These are phyloP conservation scores for Peromyscus eremicus DNA, from an alignment of 2,797 vertebrate species.

Conservation along the genomic window DNA sequence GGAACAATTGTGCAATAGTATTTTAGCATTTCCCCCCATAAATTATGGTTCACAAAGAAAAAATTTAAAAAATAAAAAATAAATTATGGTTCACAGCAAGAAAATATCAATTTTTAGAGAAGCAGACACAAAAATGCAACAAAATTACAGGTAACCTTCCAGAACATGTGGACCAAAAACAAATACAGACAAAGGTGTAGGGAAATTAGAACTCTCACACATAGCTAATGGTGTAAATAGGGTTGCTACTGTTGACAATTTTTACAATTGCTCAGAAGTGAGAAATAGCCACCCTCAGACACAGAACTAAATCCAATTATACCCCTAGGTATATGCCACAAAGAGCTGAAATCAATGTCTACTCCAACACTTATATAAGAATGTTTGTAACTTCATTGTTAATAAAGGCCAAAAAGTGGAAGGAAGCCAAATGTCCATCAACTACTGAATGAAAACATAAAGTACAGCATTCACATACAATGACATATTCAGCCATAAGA, in stretches of 20 bases:
- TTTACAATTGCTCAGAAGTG: background rate
- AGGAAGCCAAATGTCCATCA: background rate
- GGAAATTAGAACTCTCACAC: background rate
- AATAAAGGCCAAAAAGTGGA: slow-evolving; percentile 11
- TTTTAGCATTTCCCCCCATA: slow-evolving; percentile 2
- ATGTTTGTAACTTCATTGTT: background rate
- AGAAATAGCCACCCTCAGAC: background rate
- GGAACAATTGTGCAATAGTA: background rate
- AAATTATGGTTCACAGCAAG: slow-evolving; percentile 52
- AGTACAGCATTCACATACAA: background rate
- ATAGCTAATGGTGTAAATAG: background rate
- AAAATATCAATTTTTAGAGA: slow-evolving; percentile 38
- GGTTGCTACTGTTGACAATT: background rate
- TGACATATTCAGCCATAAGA: background rate
- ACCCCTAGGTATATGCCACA: background rate
- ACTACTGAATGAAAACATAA: background rate
- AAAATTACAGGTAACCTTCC: background rate
- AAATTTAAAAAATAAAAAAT: background rate
- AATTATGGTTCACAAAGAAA: slow-evolving; percentile 48
- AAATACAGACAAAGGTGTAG: background rate
- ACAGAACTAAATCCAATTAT: background rate
- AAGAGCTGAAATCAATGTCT: slow-evolving; percentile 1
- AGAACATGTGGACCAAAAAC: slow-evolving; percentile 37
- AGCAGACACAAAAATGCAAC: background rate
- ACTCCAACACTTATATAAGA: background rate